These are phyloP conservation scores for Mesochorus sp. DNA, from an alignment of 2,888 invertebrate genomes.

Conservation along the genomic window DNA sequence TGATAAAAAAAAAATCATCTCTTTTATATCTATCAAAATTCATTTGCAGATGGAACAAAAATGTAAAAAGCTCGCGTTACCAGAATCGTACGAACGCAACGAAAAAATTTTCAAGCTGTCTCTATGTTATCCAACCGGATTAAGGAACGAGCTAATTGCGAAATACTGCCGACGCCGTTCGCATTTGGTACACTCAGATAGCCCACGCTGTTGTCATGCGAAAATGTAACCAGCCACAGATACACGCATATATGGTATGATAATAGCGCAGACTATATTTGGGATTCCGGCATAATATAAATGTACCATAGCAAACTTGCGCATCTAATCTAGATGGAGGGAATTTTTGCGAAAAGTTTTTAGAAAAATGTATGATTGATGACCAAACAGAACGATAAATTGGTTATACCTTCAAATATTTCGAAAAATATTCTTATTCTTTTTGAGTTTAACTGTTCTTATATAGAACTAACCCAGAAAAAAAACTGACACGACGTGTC, in stretches of 20 bases:
- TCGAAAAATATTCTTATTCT: no score
- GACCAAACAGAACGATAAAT: no score
- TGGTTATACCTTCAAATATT: no score
- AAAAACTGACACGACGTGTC: no score
- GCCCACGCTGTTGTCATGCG: conserved; percentile 59
- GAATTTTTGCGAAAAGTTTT: no score
- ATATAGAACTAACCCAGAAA: no score
- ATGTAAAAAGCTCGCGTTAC: neutral
- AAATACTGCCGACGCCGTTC: conserved; percentile 69
- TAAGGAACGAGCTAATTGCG: conserved; percentile 77
- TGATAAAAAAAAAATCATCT: no score
- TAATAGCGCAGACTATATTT: neutral
- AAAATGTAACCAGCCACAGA: conserved; percentile 57
- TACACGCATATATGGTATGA: neutral
- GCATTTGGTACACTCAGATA: conserved; percentile 5
- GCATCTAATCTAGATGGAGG: no score
- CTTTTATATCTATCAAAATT: no score
- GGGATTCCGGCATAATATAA: neutral
- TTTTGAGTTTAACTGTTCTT: no score
- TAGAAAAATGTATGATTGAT: no score
- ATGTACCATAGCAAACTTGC: no score
- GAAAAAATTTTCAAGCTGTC: conserved; percentile 18
- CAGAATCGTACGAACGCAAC: conserved; percentile 27
- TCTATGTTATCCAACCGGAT: conserved; percentile 66
- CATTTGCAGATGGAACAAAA: neutral